These are phyloP conservation scores for Leptatherina wallacei DNA, from an alignment of 2,797 vertebrate genomes.

Conservation along the genomic window DNA sequence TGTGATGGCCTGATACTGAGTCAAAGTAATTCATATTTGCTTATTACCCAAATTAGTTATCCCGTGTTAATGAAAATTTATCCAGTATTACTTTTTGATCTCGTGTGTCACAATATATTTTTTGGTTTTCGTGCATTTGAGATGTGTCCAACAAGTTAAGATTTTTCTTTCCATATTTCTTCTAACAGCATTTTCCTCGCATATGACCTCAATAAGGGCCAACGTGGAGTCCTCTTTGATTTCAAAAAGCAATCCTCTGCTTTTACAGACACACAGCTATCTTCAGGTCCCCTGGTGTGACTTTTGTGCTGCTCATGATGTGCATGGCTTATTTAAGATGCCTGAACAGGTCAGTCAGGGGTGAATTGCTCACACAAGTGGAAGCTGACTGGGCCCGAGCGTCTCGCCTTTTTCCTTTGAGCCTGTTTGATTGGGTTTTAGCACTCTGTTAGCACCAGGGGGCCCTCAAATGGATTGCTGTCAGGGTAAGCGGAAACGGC, in stretches of 20 bases:
- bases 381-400: constrained; percentile 47
- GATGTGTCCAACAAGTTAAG: constrained; percentile 1
- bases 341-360: constrained; percentile 70
- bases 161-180: constrained; percentile 22
- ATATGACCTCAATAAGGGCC: constrained; percentile 47
- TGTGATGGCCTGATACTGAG: constrained; percentile 4
- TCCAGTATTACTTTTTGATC: not conserved
- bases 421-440: constrained; percentile 78
- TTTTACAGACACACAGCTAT: constrained; percentile 22
- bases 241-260: constrained; percentile 50
- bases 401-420: constrained; percentile 56
- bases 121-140: not conserved
- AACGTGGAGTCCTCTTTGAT: constrained; percentile 41
- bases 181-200: constrained; percentile 20
- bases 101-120: not conserved
- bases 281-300: constrained; percentile 37
- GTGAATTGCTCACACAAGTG: constrained; percentile 75
- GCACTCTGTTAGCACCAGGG: constrained; percentile 70
- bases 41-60: not conserved
- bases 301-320: constrained; percentile 34
- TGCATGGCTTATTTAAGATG: constrained; percentile 63
- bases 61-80: not conserved
- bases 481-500: constrained; percentile 49
- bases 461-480: constrained; percentile 76
- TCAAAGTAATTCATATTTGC: constrained; percentile 4